phyloP scores from a whole-genome alignment of 2,797 vertebrate species.

The Lagocephalus sceleratus region DNA sequence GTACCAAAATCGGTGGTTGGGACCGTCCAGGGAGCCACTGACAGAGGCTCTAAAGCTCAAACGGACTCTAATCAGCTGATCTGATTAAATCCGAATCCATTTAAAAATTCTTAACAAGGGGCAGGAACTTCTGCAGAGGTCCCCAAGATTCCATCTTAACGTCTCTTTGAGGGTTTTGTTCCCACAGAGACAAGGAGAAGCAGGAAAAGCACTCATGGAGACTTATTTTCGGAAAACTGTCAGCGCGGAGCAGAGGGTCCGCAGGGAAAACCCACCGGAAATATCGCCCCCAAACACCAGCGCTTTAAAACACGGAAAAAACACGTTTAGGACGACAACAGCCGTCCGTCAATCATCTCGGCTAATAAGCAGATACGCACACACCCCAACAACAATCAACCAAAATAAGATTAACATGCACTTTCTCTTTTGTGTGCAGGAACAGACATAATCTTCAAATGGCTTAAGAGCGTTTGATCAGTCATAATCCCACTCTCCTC shows the following conservation, averaged over 20 bases:
- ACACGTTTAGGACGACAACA: neutral
- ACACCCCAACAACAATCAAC: neutral
- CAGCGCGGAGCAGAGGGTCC: too few relatives aligned
- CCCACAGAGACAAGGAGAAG: too few relatives aligned
- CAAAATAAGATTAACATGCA: neutral
- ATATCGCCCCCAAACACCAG: neutral
- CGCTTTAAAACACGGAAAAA: neutral
- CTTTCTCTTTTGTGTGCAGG: neutral
- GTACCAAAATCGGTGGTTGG: slow-evolving; percentile 9
- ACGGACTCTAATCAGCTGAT: neutral
- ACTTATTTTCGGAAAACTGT: too few relatives aligned
- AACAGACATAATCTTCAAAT: slow-evolving; percentile 1
- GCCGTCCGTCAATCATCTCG: too few relatives aligned
- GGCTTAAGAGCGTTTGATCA: slow-evolving; percentile 5
- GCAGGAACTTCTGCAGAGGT: too few relatives aligned
- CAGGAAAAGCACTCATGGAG: too few relatives aligned
- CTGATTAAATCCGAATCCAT: too few relatives aligned
- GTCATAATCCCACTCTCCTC: neutral
- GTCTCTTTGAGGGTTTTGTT: too few relatives aligned
- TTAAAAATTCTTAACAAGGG: too few relatives aligned
- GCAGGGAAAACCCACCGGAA: too few relatives aligned
- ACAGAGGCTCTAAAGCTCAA: slow-evolving; percentile 1
- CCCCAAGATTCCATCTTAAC: too few relatives aligned
- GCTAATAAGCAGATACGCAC: too few relatives aligned
- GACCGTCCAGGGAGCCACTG: neutral